phyloP scores from a whole-genome alignment of 2,797 vertebrate species.

The Oryzias dopingdopingensis region DNA sequence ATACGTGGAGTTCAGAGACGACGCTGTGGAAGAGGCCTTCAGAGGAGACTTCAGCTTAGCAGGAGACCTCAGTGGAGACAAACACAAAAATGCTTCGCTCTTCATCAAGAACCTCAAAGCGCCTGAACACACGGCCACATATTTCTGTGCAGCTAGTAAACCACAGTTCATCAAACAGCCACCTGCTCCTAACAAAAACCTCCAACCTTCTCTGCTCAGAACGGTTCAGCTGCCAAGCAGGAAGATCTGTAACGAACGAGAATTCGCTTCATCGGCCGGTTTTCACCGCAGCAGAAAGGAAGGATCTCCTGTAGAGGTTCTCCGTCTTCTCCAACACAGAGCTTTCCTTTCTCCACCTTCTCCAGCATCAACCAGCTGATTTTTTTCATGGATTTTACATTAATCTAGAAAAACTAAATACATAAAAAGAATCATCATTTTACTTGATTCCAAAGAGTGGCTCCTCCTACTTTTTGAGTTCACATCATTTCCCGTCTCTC shows the following conservation, averaged over 20 bases:
- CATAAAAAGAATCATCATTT: no score
- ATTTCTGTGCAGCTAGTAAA: conserved; percentile 39
- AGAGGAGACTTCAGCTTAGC: conserved; percentile 23
- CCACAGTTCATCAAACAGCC: conserved; percentile 33
- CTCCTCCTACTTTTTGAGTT: neutral
- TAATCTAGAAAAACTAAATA: no score
- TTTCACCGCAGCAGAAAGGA: no score
- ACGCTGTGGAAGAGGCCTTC: conserved; percentile 17
- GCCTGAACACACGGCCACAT: conserved; percentile 21
- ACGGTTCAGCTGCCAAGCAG: no score
- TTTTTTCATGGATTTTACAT: no score
- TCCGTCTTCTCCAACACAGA: no score
- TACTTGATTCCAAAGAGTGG: neutral
- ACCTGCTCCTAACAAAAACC: conserved; percentile 42
- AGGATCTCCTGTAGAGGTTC: no score
- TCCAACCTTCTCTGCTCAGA: neutral
- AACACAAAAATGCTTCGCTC: conserved; percentile 26
- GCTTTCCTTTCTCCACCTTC: no score
- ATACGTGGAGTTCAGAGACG: conserved; percentile 10
- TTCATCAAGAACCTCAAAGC: conserved; percentile 8
- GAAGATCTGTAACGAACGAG: no score
- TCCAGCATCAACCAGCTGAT: no score
- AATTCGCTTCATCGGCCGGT: no score
- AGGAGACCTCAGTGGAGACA: conserved; percentile 19
- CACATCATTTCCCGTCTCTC: conserved; percentile 21